Evolutionary conservation across 1,140 invertebrate genomes (phyloP), one percentile per base, ranked within the genome.

Genomic region (Eupristina koningsbergeri): DNA sequence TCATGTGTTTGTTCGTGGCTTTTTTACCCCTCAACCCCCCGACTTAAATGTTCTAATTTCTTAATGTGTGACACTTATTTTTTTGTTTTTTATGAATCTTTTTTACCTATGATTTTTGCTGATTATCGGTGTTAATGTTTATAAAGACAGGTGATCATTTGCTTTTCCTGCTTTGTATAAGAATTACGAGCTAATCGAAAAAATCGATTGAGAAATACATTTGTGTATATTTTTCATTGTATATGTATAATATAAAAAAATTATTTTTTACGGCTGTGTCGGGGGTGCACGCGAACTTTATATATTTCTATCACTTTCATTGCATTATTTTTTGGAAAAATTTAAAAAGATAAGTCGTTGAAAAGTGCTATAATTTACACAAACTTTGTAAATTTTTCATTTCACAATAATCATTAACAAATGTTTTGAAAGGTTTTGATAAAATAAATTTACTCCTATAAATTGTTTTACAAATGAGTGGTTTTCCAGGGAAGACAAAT

Each of bases 111-210:
- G 36, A 79, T 34, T 15, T 53, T 26, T 17, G 36, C 8, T 77
- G 17, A 22, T 39, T 77, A 9, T 77, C 29, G 13, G 22, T 6
- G 22, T 75, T 5, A 34, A 31, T 53, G 15, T 41, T 71, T 15
- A 5, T 64, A 19, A 77, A 34, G 53, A 11, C 22, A 61, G 41
- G 22, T 64, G 29, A 2, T 79, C 77, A 34, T 81, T 81, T 73
- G 79, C 79, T 81, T 81, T 39, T 80, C n/a, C 79, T 80, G 79
- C 67, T 71, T 71, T 73, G 45, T 71, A 80, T 22, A 80, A 71
- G 47, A 64, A 69, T 31, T 29, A 17, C 17, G n/a, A 53, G 9
- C 6, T n/a, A 78, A 29, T n/a, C 17, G 45, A 69, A 50, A 17
- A 31, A 53, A 34, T 8, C 36, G 39, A 41, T 47, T 45, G 50